Evolutionary conservation across 2,113 vertebrate species (phyloP).

Genomic region (Rhinoderma darwinii): DNA sequence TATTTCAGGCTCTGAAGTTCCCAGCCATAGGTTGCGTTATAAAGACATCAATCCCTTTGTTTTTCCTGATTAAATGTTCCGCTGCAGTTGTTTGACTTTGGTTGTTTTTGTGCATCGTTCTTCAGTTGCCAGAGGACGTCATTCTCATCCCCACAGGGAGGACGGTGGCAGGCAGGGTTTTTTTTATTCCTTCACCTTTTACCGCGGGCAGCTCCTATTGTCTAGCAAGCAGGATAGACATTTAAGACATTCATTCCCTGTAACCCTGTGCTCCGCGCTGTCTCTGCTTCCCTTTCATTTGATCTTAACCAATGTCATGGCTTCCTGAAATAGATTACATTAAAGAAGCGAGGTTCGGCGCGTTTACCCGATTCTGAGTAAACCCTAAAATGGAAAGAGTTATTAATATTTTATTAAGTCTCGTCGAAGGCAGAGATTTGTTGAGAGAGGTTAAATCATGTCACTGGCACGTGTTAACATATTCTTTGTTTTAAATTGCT

Average conservation of each 20-base stretch:
- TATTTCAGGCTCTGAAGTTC: background rate
- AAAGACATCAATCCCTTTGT: background rate
- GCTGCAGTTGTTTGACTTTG: constrained; percentile 26
- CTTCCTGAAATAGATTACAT: constrained; percentile 18
- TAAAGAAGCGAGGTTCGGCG: background rate
- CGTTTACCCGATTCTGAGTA: constrained; percentile 39
- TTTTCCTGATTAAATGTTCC: constrained; percentile 24
- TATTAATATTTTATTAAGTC: constrained; percentile 53
- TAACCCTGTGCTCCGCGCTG: constrained; percentile 8
- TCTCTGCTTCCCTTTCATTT: constrained; percentile 11
- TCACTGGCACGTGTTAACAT: background rate
- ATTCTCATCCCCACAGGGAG: constrained; percentile 11
- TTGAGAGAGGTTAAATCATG: constrained; percentile 19
- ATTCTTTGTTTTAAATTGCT: too few species aligned
- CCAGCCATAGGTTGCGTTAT: background rate
- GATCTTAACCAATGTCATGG: constrained; percentile 34
- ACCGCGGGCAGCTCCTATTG: background rate
- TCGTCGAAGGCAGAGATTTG: background rate
- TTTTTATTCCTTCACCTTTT: background rate
- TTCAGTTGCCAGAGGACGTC: constrained; percentile 22
- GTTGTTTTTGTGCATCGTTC: constrained; percentile 8
- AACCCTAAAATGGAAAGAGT: constrained; percentile 1
- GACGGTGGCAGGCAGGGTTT: background rate
- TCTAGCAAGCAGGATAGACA: constrained; percentile 17
- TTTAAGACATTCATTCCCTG: constrained; percentile 16